Conservation (phyloP, 1,140 invertebrate genomes). For the Anadara kagoshimensis region DNA sequence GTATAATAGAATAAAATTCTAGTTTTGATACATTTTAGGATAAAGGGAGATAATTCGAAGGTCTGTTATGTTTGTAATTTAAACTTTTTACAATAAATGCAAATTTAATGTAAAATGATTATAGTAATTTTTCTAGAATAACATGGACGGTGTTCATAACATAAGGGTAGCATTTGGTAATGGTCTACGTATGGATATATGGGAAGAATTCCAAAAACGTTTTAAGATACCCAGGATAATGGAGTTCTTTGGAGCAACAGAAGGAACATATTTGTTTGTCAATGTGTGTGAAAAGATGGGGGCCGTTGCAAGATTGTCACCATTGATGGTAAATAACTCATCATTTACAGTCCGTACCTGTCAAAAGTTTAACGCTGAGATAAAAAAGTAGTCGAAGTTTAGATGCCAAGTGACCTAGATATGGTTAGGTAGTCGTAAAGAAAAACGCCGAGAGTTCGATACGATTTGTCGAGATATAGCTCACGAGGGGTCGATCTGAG, state of each 20-base stretch:
- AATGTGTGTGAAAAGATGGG: slow-evolving; percentile 52
- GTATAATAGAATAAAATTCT: too few species aligned
- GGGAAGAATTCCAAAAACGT: slow-evolving; percentile 88
- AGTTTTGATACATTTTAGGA: too few species aligned
- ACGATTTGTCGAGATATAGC: too few species aligned
- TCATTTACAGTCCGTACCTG: too few species aligned
- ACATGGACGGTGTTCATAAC: slow-evolving; percentile 45
- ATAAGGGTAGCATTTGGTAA: slow-evolving; percentile 53
- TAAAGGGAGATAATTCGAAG: too few species aligned
- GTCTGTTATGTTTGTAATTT: too few species aligned
- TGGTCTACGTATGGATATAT: slow-evolving; percentile 95
- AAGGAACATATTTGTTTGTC: slow-evolving; percentile 91
- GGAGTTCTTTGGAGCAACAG: slow-evolving; percentile 97
- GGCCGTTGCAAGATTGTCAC: slow-evolving; percentile 56
- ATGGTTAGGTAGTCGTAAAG: neutral
- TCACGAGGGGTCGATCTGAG: too few species aligned
- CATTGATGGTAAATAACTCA: slow-evolving; percentile 42
- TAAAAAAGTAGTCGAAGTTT: neutral
- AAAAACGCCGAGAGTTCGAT: neutral
- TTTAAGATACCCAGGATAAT: slow-evolving; percentile 88
- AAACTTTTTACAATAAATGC: too few species aligned
- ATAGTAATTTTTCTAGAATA: slow-evolving; percentile 35
- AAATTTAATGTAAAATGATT: too few species aligned
- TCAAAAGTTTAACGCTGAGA: too few species aligned
- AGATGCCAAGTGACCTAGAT: neutral